A percentile compares a stretch with the other conserved stretches of the same genome.
phyloP scores from a whole-genome alignment of 2,888 invertebrate genomes.

The Meta bourneti region DNA sequence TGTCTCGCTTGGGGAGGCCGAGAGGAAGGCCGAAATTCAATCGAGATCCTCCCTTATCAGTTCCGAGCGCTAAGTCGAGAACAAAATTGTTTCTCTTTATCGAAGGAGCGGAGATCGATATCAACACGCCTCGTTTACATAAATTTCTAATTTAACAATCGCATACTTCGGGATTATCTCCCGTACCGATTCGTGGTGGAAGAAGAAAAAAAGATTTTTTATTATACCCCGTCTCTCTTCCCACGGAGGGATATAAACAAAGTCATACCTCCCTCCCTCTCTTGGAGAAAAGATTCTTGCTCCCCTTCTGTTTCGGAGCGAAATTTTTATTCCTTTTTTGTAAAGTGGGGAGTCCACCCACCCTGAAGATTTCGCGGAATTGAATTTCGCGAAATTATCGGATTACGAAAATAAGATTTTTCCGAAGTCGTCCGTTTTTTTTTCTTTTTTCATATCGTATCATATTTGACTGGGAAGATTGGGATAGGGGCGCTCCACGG shows the following conservation, averaged over 20 bases:
- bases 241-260: not conserved
- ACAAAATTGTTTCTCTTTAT: conserved; percentile 61
- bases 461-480: not conserved
- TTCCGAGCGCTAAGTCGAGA: conserved; percentile 61
- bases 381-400: conserved; percentile 67
- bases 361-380: conserved; percentile 15
- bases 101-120: conserved; percentile 58
- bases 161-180: too few relatives aligned
- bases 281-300: not conserved
- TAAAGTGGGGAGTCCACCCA: not conserved
- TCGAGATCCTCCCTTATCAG: conserved; percentile 26
- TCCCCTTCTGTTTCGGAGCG: not conserved
- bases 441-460: not conserved
- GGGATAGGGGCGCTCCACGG: not conserved
- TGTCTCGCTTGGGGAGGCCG: conserved; percentile 52
- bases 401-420: conserved; percentile 64
- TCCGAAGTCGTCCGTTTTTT: conserved; percentile 11
- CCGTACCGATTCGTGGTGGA: too few relatives aligned
- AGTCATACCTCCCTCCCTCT: not conserved
- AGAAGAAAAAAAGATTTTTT: too few relatives aligned
- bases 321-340: conserved; percentile 10
- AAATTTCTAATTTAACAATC: conserved; percentile 60
- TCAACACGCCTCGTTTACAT: conserved; percentile 56
- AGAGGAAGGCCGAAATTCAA: conserved; percentile 42
- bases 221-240: too few relatives aligned